Conservation (phyloP, 2,113 vertebrate genomes). For the Misgurnus anguillicaudatus region DNA sequence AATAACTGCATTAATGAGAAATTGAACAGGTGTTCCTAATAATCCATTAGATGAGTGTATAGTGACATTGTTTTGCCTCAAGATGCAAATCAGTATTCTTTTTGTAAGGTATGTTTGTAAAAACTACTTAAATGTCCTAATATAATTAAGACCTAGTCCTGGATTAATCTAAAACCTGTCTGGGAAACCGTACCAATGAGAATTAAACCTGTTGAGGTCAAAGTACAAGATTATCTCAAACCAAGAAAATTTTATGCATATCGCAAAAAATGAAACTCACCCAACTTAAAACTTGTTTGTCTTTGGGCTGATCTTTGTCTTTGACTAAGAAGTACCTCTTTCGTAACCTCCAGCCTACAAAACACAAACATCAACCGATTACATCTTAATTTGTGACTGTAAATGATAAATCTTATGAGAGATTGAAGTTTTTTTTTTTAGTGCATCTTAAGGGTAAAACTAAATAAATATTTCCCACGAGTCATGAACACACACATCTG, state of each 20-base stretch:
- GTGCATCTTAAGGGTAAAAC: background rate
- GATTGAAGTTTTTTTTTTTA: background rate
- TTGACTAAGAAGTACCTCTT: constrained; percentile 96
- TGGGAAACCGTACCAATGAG: background rate
- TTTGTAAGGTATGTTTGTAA: no score
- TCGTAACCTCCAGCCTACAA: constrained; percentile 93
- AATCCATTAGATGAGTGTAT: no score
- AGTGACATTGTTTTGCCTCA: no score
- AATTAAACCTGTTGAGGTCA: constrained; percentile 1
- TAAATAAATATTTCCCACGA: background rate
- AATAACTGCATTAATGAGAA: no score
- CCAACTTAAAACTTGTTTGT: constrained; percentile 92
- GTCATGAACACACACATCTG: background rate
- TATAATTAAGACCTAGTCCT: no score
- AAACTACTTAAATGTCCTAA: no score
- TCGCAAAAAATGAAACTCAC: constrained; percentile 69
- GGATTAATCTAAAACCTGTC: no score
- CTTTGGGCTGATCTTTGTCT: constrained; percentile 94
- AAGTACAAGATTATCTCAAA: constrained; percentile 16
- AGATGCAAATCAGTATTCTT: no score
- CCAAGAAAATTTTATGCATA: background rate
- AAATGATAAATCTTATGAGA: background rate
- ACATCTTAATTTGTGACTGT: no score
- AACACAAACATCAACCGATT: background rate
- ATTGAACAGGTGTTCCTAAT: no score